These are phyloP conservation scores for Ceratotherium simum DNA, from an alignment of 2,113 vertebrate species.

Conservation along the genomic window DNA sequence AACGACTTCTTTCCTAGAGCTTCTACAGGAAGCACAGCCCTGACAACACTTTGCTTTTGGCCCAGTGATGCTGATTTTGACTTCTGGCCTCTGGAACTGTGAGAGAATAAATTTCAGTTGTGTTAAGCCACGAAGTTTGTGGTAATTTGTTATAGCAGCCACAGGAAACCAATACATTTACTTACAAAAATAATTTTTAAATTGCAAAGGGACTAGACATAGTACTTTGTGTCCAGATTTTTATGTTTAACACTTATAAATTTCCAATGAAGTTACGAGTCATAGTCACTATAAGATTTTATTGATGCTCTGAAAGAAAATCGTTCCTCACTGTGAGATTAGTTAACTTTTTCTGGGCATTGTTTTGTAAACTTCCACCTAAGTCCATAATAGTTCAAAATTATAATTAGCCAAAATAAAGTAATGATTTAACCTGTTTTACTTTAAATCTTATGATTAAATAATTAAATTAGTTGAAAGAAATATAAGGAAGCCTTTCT, in stretches of 20 bases:
- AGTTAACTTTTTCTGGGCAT: neutral
- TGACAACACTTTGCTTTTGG: neutral
- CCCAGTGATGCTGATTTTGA: neutral
- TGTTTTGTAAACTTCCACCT: constrained; percentile 15
- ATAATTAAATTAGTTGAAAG: constrained; percentile 49
- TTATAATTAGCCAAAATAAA: constrained; percentile 56
- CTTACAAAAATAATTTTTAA: constrained; percentile 29
- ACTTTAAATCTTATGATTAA: constrained; percentile 26
- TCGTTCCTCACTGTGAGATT: neutral
- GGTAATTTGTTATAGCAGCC: neutral
- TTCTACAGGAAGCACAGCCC: neutral
- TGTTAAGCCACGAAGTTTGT: constrained; percentile 8
- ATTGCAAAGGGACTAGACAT: neutral
- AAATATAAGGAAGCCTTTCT: constrained; percentile 54
- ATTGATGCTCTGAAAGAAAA: constrained; percentile 20
- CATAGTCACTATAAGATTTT: constrained; percentile 8
- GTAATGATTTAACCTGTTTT: constrained; percentile 46
- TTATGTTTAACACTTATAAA: neutral
- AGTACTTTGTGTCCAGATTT: constrained; percentile 11
- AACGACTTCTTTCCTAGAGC: neutral
- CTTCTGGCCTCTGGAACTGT: neutral
- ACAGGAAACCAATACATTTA: constrained; percentile 15
- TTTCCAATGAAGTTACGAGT: neutral
- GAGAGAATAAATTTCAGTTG: neutral
- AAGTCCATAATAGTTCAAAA: constrained; percentile 16